Evolutionary conservation across 2,113 vertebrate genomes (phyloP).

Genomic region (Corvus cornix): DNA sequence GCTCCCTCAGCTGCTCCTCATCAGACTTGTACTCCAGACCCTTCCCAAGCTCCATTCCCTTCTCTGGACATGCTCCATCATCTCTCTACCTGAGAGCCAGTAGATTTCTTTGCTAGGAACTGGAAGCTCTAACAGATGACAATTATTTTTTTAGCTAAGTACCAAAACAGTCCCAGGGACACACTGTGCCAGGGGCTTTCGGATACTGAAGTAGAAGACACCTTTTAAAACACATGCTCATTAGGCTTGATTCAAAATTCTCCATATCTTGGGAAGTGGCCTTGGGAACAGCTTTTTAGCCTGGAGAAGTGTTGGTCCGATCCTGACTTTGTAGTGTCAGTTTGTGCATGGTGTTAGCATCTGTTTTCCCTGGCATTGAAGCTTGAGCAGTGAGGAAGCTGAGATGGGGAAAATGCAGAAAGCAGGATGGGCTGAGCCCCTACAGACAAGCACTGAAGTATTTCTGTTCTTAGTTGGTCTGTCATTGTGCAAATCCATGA

Average conservation of each 20-base stretch:
- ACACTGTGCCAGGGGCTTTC: not conserved
- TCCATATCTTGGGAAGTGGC: not conserved
- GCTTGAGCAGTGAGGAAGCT: not conserved
- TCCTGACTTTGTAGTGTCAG: constrained; percentile 6
- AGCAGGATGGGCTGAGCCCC: not conserved
- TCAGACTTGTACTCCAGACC: not conserved
- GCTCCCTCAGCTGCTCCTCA: not conserved
- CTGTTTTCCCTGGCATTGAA: not conserved
- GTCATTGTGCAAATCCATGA: not conserved
- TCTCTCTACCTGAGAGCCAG: not conserved
- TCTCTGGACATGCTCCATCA: not conserved
- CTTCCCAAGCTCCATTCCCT: not conserved
- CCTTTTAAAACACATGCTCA: not conserved
- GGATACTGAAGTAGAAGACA: not conserved
- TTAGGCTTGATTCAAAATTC: not conserved
- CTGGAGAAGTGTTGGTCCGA: not conserved
- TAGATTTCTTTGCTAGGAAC: not conserved
- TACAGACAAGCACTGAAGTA: not conserved
- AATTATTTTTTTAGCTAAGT: not conserved
- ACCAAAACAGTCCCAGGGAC: not conserved
- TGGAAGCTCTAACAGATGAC: not conserved
- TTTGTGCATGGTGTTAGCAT: not conserved
- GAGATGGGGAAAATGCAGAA: not conserved
- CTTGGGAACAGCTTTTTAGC: constrained; percentile 18
- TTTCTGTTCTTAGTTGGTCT: not conserved